Conservation (phyloP, 2,113 vertebrate species). For the Oreamnos americanus region DNA sequence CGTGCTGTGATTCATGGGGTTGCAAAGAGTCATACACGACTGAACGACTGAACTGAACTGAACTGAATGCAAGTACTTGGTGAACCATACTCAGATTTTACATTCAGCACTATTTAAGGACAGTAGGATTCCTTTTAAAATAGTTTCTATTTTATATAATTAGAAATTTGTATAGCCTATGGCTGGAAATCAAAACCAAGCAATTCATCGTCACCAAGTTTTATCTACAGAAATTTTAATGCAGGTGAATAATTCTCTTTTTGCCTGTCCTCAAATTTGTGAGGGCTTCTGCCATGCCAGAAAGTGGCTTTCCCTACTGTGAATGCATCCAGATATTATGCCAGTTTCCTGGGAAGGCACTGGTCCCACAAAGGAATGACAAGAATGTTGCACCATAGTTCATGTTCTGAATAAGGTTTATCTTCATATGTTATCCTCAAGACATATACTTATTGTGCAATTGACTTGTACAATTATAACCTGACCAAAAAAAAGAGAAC, state of each 20-base stretch:
- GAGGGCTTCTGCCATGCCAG: neutral
- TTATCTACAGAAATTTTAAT: neutral
- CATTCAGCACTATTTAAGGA: neutral
- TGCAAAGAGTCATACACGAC: fast-evolving
- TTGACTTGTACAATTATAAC: neutral
- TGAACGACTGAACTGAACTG: too few species aligned
- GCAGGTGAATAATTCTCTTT: neutral
- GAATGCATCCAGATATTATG: neutral
- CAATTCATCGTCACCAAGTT: neutral
- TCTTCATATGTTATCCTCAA: neutral
- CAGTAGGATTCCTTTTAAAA: neutral
- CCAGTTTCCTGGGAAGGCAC: neutral
- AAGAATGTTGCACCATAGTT: neutral
- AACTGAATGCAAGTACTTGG: neutral
- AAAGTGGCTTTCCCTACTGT: neutral
- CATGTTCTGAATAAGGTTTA: neutral
- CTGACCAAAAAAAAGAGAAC: neutral
- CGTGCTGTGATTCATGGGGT: too few species aligned
- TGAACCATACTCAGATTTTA: neutral
- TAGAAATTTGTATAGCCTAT: neutral
- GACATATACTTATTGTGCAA: neutral
- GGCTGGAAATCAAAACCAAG: neutral
- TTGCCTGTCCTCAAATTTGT: neutral
- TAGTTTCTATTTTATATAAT: neutral
- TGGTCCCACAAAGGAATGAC: neutral